Evolutionary conservation across 2,888 invertebrate genomes (phyloP), one percentile per base, ranked within the genome.

Genomic region (Aphidius colemani): DNA sequence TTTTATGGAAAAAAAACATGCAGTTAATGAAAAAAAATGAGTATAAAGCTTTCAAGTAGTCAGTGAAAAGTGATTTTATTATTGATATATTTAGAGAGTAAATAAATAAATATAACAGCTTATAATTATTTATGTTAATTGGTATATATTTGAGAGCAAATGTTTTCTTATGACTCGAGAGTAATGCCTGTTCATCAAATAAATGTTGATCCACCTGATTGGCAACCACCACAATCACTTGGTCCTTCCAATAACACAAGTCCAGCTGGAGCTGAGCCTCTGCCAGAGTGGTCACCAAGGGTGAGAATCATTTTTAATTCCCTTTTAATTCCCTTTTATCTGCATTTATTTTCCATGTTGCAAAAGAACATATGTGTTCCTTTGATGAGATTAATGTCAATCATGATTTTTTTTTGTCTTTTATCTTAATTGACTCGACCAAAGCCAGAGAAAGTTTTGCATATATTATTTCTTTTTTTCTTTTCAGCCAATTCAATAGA

Each of bases 111-210:
- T 58, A 18, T n/a, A 46, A 6, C 7, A 30, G 6, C 41, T n/a
- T 53, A 1, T 6, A 53, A n/a, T 13, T 53, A 30, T 40, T 7
- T 53, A 30, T 53, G 53, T 48, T n/a, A 18, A 30, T 41, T 10
- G 6, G 53, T 41, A 18, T 8, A 40, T 43, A 30, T n/a, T 51
- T 59, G 50, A 11, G 11, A n/a, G 40, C 8, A 51, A 61, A 72
- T 73, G 70, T 69, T 67, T 67, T 60, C 67, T 45, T 67, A 66
- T 61, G 69, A 71, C 62, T 65, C 65, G 59, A 72, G 62, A 77
- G 74, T 75, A 67, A 80, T 80, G 80, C 79, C 79, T 69, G 76
- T 80, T 69, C 80, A 79, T 68, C 80, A 80, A 73, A 79, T 80
- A 65, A 80, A 76, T 75, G 80, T 80, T 71, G 76, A 77, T 78